Evolutionary conservation across 2,888 invertebrate genomes (phyloP), one percentile per base, ranked within the genome.

Genomic region (Erannis defoliaria): DNA sequence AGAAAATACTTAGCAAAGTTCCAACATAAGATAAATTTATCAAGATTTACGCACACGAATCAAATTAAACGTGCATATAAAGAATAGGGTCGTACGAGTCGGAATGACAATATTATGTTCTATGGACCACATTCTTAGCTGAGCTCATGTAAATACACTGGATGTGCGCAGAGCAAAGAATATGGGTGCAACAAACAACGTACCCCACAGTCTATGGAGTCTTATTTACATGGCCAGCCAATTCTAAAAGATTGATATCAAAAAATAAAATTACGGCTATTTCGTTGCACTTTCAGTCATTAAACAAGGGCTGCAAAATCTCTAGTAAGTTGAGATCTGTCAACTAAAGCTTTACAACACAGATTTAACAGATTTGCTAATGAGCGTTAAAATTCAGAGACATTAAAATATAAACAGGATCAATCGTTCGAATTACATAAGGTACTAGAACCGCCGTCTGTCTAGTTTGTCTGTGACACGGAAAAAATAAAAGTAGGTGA

Each of bases 91-190:
- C 70, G 65, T 66, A 73, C 74, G 72, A 74, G 69, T 64, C 50
- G 67, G 69, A 68, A 71, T 68, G 69, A 73, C 70, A 75, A 70
- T 69, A 68, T 71, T 69, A 68, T 71, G 68, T 74, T 74, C 73
- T 65, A 53, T 69, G 74, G 72, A 77, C 67, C 58, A 53, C 58
- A 71, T 74, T 76, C 76, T 77, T 72, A 59, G 68, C 61, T 50
- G 48, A 58, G 67, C 66, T 74, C 71, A 68, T 72, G 76, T 76
- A 73, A 74, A 80, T 76, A 74, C 53, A 59, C 46, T 57, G 59
- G 67, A 66, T 73, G 73, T 71, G 71, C 64, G 43, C 58, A 56
- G 69, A 70, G 58, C 70, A 72, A 72, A 72, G 65, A 74, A 70
- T 74, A 56, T 56, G 70, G 65, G 68, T 56, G 62, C 68, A 68